Percentiles rank a stretch among this genome's conserved stretches.
phyloP scores from a whole-genome alignment of 2,797 vertebrate genomes.

The Adrianichthys oophorus region DNA sequence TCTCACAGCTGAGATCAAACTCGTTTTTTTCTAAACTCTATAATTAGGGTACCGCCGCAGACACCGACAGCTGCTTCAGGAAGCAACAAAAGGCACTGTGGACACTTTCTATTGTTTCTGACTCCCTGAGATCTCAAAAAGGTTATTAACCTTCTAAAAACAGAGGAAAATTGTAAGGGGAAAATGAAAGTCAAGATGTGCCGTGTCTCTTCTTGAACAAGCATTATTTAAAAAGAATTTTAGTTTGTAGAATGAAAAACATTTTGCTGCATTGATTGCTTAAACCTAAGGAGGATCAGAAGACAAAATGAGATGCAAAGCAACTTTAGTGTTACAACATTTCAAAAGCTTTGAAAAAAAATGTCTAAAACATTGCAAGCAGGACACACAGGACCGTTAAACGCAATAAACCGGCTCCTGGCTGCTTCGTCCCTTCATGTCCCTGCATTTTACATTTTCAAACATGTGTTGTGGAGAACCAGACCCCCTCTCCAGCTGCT shows the following conservation, averaged over 20 bases:
- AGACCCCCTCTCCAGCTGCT: conserved; percentile 69
- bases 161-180: background rate
- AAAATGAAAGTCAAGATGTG: conserved; percentile 8
- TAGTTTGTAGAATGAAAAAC: background rate
- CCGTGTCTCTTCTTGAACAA: background rate
- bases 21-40: background rate
- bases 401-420: conserved; percentile 24
- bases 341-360: conserved; percentile 7
- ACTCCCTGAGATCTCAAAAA: background rate
- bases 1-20: background rate
- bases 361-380: conserved; percentile 28
- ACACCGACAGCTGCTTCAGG: conserved; percentile 22
- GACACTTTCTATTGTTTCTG: conserved; percentile 14
- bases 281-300: background rate
- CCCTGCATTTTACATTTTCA: conserved; percentile 50
- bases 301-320: background rate
- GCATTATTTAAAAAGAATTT: background rate
- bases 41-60: conserved; percentile 1
- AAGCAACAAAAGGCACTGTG: conserved; percentile 9
- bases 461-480: conserved; percentile 58
- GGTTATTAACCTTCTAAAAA: conserved; percentile 3
- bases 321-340: conserved; percentile 25
- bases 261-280: background rate
- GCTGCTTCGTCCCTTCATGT: conserved; percentile 27
- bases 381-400: conserved; percentile 19